Evolutionary conservation across 2,113 vertebrate genomes (phyloP), one percentile per base, ranked within the genome.

Genomic region (Aplodontia rufa): DNA sequence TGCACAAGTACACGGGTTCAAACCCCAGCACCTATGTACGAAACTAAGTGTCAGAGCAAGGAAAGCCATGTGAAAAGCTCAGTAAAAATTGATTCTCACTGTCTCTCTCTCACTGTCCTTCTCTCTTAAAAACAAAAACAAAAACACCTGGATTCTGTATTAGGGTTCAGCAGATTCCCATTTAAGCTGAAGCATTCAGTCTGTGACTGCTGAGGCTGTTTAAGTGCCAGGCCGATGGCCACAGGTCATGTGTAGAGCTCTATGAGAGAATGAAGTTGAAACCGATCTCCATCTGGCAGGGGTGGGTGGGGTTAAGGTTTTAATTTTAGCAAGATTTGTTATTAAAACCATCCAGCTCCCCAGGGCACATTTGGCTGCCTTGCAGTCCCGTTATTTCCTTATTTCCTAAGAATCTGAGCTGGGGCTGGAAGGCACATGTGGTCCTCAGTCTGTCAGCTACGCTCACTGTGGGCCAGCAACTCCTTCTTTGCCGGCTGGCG

Each of bases 321-420:
- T 90, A 35, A 58, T 93, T 91, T 94, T 78, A 37, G 47, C 37
- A 81, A 79, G 51, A 81, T 85, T 97, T 95, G 87, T 42, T 81
- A 90, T 96, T 89, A 87, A 97, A 81, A 32, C n/a, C 81, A 87
- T 69, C 47, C 80, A 81, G 62, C 30, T 66, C 47, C 24, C 87
- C 72, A 78, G 71, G n/a, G 87, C 12, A 84, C 82, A 32, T 74
- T 30, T 90, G 71, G 81, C 80, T 28, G 0, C n/a, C 24, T 45
- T 76, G 58, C 53, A 74, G 47, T 86, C 72, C 94, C 1, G 37
- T 40, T 71, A 64, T 92, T 95, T 91, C 22, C 22, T 69, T 89
- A 51, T 93, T 96, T 95, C 94, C 92, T 81, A 40, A 92, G 90
- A 96, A 96, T 84, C 81, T 62, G 40, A 66, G 81, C 75, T 30